Conservation (phyloP, 2,888 invertebrate species). For the Thymelicus lineola region DNA sequence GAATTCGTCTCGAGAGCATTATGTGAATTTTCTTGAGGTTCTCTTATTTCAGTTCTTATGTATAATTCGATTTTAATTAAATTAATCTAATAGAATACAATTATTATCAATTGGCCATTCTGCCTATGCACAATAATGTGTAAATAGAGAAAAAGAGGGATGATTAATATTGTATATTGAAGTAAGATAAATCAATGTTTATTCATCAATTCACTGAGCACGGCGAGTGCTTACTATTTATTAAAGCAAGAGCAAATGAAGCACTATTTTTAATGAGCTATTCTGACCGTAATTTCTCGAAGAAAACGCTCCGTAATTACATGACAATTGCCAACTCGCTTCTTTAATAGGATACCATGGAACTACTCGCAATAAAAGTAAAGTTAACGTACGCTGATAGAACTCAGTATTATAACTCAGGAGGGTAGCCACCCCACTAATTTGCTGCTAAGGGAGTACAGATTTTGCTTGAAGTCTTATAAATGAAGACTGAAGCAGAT, state of each 20-base stretch:
- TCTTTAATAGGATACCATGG: background rate
- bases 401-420: conserved; percentile 6
- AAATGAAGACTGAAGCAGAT: conserved; percentile 6
- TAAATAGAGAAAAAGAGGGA: no score
- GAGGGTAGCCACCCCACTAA: conserved; percentile 5
- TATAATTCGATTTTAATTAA: background rate
- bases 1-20: conserved; percentile 44
- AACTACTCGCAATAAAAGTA: conserved; percentile 7
- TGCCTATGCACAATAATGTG: conserved; percentile 13
- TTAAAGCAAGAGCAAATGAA: no score
- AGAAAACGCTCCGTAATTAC: conserved; percentile 2
- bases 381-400: conserved; percentile 1
- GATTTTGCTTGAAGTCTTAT: conserved; percentile 7
- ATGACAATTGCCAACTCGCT: background rate
- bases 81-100: no score
- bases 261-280: no score
- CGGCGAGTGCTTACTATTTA: no score
- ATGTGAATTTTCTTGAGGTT: background rate
- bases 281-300: no score
- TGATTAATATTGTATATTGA: no score
- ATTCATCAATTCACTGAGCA: no score
- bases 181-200: no score
- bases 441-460: conserved; percentile 3
- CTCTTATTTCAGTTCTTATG: background rate
- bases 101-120: background rate